These are phyloP conservation scores for Pogonognathellus flavescens DNA, from an alignment of 1,140 invertebrate species.

Conservation along the genomic window DNA sequence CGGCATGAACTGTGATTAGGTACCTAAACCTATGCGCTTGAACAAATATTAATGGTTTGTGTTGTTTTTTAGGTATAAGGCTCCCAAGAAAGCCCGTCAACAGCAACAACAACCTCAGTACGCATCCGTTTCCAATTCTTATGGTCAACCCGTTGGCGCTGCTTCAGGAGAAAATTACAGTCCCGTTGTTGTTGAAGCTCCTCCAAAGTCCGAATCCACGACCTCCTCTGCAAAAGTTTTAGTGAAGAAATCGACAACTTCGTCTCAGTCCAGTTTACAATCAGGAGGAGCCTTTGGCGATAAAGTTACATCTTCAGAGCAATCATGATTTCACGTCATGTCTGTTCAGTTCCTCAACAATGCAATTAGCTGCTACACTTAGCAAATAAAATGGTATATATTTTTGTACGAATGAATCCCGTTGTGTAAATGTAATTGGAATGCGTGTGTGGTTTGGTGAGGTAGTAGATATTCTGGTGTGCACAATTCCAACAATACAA, in stretches of 20 bases:
- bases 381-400: slow-evolving; percentile 44
- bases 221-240: not conserved
- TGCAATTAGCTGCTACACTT: not conserved
- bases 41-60: too few species aligned
- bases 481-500: too few species aligned
- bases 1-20: too few species aligned
- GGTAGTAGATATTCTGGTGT: not conserved
- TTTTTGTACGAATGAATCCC: slow-evolving; percentile 25
- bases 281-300: not conserved
- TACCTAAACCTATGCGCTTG: too few species aligned
- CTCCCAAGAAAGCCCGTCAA: slow-evolving; percentile 51
- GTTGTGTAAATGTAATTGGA: not conserved
- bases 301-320: slow-evolving; percentile 9
- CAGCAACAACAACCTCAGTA: not conserved
- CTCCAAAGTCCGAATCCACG: slow-evolving; percentile 2
- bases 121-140: not conserved
- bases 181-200: slow-evolving; percentile 56
- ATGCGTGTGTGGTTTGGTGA: not conserved
- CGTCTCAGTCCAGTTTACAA: not conserved
- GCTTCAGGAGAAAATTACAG: slow-evolving; percentile 4
- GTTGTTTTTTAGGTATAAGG: slow-evolving; percentile 39
- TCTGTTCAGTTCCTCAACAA: slow-evolving; percentile 26
- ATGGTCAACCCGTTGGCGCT: slow-evolving; percentile 50
- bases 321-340: slow-evolving; percentile 19
- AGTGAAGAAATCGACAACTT: not conserved